Percentiles rank a stretch among this genome's conserved stretches.
These are phyloP conservation scores for Prorops nasuta DNA, from an alignment of 1,140 invertebrate species.

Conservation along the genomic window DNA sequence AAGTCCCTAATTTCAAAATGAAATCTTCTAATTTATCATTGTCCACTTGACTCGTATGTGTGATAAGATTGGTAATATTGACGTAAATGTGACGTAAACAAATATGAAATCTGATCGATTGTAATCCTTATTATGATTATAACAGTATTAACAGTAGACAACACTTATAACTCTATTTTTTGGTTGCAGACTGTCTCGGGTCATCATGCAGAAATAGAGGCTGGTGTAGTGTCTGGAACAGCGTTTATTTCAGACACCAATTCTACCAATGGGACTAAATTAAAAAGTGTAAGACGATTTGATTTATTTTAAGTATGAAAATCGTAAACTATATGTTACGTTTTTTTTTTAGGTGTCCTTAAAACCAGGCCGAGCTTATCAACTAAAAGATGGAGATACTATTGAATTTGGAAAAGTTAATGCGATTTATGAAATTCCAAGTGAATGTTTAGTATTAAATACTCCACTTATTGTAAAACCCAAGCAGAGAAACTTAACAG, in stretches of 20 bases:
- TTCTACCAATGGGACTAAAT: constrained; percentile 43
- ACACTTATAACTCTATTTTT: constrained; percentile 21
- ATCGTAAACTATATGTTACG: neutral
- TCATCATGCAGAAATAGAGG: constrained; percentile 47
- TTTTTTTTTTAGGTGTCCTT: constrained; percentile 28
- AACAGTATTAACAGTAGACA: too few species aligned
- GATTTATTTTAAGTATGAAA: neutral
- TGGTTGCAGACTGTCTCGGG: constrained; percentile 44
- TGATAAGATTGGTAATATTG: too few species aligned
- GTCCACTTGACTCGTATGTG: too few species aligned
- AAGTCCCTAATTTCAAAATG: too few species aligned
- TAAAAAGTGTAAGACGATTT: constrained; percentile 40
- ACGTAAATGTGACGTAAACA: too few species aligned
- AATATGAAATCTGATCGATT: too few species aligned
- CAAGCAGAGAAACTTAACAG: neutral
- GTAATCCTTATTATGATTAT: too few species aligned
- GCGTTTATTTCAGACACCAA: constrained; percentile 43
- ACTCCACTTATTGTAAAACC: constrained; percentile 18
- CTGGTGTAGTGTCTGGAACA: constrained; percentile 12
- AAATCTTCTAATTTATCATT: too few species aligned
- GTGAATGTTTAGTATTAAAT: constrained; percentile 19
- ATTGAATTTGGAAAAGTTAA: constrained; percentile 33
- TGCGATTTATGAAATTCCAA: constrained; percentile 14
- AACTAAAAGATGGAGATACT: constrained; percentile 32
- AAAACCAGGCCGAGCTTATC: constrained; percentile 30